These are phyloP conservation scores for Enteromius thamalakanensis DNA, from an alignment of 2,797 vertebrate species.

Conservation along the genomic window DNA sequence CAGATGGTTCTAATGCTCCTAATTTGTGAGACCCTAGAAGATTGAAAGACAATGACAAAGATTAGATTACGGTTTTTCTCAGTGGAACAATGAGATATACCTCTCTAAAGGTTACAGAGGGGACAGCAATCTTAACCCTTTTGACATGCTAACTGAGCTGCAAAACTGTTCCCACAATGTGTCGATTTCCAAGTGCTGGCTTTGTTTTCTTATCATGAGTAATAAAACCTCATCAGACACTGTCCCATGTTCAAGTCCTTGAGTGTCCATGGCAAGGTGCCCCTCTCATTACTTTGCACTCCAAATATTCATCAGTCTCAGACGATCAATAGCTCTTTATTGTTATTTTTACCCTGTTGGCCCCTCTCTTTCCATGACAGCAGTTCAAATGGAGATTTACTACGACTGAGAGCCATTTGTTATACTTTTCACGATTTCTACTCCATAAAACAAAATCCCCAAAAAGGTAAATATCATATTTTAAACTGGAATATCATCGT, in stretches of 20 bases:
- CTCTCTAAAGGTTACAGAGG: constrained; percentile 50
- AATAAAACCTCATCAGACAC: constrained; percentile 46
- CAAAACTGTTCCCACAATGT: constrained; percentile 33
- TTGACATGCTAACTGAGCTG: constrained; percentile 34
- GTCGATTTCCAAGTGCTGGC: constrained; percentile 20
- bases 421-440: constrained; percentile 22
- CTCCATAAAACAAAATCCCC: background rate
- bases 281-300: constrained; percentile 31
- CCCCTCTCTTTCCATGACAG: background rate
- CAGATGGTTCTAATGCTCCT: constrained; percentile 8
- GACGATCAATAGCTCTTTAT: constrained; percentile 46
- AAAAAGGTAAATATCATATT: constrained; percentile 3
- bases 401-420: constrained; percentile 4
- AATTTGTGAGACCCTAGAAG: background rate
- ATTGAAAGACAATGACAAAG: constrained; percentile 2
- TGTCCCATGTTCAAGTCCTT: constrained; percentile 1
- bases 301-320: constrained; percentile 48
- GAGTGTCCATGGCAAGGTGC: constrained; percentile 36
- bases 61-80: constrained; percentile 37
- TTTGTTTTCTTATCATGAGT: constrained; percentile 19
- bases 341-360: constrained; percentile 36
- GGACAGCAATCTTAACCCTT: constrained; percentile 37
- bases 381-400: constrained; percentile 45
- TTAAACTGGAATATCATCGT: constrained; percentile 17
- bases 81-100: constrained; percentile 38